phyloP scores from a whole-genome alignment of 2,113 vertebrate genomes.

The Lophius piscatorius region DNA sequence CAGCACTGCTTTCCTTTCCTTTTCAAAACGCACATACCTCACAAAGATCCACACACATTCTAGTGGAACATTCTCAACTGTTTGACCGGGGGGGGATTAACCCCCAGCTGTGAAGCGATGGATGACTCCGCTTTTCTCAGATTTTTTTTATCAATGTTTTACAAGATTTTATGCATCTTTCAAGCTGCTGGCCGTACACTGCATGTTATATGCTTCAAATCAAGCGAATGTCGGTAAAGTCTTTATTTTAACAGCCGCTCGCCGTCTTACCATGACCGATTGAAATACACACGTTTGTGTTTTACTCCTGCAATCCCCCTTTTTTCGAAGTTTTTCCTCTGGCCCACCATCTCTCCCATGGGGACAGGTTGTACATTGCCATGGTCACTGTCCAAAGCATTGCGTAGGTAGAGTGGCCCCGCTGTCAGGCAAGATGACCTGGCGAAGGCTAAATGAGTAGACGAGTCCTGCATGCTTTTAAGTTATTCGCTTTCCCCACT shows the following conservation, averaged over 20 bases:
- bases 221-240: slow-evolving; percentile 32
- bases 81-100: slow-evolving; percentile 44
- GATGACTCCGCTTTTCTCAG: slow-evolving; percentile 51
- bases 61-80: slow-evolving; percentile 29
- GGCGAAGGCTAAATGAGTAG: slow-evolving; percentile 30
- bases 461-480: slow-evolving; percentile 46
- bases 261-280: slow-evolving; percentile 22
- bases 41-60: slow-evolving; percentile 29
- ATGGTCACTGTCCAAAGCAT: slow-evolving; percentile 21
- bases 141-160: slow-evolving; percentile 68
- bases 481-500: slow-evolving; percentile 39
- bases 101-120: slow-evolving; percentile 31
- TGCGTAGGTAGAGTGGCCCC: slow-evolving; percentile 23
- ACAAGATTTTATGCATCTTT: too few relatives aligned
- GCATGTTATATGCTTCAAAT: too few relatives aligned
- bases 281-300: slow-evolving; percentile 29
- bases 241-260: slow-evolving; percentile 18
- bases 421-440: slow-evolving; percentile 11
- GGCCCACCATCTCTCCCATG: slow-evolving; percentile 5
- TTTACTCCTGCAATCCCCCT: slow-evolving; percentile 24
- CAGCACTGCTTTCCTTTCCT: slow-evolving; percentile 56
- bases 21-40: slow-evolving; percentile 22
- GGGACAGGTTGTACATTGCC: slow-evolving; percentile 3
- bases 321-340: slow-evolving; percentile 13
- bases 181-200: too few relatives aligned